Conservation (phyloP, 2,113 vertebrate genomes). For the Galeopterus variegatus region DNA sequence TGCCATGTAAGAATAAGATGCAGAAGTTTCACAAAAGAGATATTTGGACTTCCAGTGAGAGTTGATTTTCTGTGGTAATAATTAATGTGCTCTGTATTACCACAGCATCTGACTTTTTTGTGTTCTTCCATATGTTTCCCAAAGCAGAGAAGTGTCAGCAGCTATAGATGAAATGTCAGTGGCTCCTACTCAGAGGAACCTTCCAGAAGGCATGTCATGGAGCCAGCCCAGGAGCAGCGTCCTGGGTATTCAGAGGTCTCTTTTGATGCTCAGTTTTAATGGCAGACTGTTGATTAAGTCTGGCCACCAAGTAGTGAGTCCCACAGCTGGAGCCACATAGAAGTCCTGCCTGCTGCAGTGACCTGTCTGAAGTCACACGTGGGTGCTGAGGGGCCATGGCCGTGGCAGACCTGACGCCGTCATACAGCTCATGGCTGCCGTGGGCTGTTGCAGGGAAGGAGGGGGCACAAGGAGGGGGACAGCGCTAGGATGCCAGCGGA, state of each 20-base stretch:
- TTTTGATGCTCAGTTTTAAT: neutral
- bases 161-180: neutral
- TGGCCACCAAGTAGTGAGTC: neutral
- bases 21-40: neutral
- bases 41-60: neutral
- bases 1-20: neutral
- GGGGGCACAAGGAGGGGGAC: neutral
- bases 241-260: neutral
- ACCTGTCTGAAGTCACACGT: neutral
- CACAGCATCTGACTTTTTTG: neutral
- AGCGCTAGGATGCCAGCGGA: neutral
- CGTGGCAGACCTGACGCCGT: neutral
- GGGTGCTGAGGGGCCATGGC: neutral
- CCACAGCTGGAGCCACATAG: neutral
- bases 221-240: neutral
- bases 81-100: neutral
- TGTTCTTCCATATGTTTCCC: neutral
- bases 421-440: neutral
- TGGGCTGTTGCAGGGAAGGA: neutral
- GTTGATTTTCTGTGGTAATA: slow-evolving; percentile 4
- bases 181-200: neutral
- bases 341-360: neutral
- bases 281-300: neutral
- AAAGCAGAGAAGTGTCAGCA: neutral
- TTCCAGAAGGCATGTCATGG: neutral